These are phyloP conservation scores for Cephalopholis sonnerati DNA, from an alignment of 2,113 vertebrate genomes.

Conservation along the genomic window DNA sequence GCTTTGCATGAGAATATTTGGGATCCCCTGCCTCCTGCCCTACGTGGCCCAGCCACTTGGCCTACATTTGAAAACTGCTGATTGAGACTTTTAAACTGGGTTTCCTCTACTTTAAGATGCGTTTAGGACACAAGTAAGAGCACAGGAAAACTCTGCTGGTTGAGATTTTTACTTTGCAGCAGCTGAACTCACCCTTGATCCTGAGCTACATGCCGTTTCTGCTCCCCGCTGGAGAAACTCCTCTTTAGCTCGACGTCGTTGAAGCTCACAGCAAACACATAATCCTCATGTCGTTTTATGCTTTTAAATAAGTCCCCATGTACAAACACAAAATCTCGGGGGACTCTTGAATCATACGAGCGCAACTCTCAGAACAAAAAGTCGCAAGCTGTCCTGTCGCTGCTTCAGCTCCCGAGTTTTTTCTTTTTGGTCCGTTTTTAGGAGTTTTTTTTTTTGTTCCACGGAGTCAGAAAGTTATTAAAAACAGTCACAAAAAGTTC, in stretches of 20 bases:
- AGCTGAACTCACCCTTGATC: slow-evolving; percentile 65
- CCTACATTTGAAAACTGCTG: slow-evolving; percentile 38
- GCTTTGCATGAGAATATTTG: slow-evolving; percentile 55
- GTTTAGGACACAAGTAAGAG: not conserved
- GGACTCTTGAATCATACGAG: slow-evolving; percentile 21
- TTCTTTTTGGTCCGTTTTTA: too few species aligned
- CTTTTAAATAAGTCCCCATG: slow-evolving; percentile 1
- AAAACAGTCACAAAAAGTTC: not conserved
- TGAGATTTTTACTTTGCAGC: not conserved
- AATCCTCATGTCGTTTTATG: slow-evolving; percentile 49
- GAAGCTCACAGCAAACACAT: slow-evolving; percentile 29
- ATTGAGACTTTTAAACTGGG: not conserved
- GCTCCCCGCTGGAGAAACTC: slow-evolving; percentile 40
- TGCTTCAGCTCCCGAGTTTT: slow-evolving; percentile 13
- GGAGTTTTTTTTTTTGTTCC: not conserved
- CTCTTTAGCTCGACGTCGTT: slow-evolving; percentile 33
- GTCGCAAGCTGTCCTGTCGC: slow-evolving; percentile 13
- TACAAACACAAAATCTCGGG: not conserved
- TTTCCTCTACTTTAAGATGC: too few species aligned
- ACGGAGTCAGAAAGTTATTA: not conserved
- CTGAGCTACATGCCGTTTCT: slow-evolving; percentile 72
- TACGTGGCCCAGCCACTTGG: slow-evolving; percentile 71
- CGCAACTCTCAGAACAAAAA: slow-evolving; percentile 31
- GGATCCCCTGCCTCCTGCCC: slow-evolving; percentile 53
- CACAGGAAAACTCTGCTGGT: not conserved